Evolutionary conservation across 2,113 vertebrate species (phyloP).

Genomic region (Tetrao urogallus): DNA sequence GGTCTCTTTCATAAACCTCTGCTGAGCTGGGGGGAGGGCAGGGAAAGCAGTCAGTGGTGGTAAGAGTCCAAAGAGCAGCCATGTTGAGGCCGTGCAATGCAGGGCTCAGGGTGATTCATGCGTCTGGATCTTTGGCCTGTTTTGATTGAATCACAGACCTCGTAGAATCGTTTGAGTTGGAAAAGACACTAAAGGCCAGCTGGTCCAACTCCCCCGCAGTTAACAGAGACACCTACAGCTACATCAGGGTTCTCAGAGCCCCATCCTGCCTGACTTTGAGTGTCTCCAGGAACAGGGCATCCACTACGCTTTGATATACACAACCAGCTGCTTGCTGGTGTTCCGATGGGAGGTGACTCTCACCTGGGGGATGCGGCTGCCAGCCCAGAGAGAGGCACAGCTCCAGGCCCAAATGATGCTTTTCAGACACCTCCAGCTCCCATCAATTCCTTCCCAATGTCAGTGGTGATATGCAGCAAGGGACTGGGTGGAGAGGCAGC

Average conservation of each 20-base stretch:
- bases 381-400: background rate
- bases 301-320: background rate
- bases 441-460: background rate
- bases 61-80: background rate
- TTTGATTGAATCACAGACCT: background rate
- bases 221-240: too few species aligned
- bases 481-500: background rate
- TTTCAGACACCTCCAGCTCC: background rate
- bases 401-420: background rate
- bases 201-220: too few species aligned
- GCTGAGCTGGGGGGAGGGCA: fast-evolving
- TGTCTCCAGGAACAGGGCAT: too few species aligned
- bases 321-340: background rate
- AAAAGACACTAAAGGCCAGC: too few species aligned
- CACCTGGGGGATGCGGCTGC: background rate
- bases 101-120: conserved; percentile 2
- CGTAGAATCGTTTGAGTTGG: too few species aligned
- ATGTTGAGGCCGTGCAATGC: background rate
- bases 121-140: background rate
- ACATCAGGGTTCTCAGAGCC: too few species aligned
- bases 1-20: background rate
- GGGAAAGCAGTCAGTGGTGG: background rate
- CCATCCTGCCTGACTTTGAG: too few species aligned
- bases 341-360: background rate
- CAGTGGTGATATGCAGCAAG: background rate